Evolutionary conservation across 2,888 invertebrate species (phyloP), one percentile per base, ranked within the genome.

Genomic region (Mimachlamys varia): DNA sequence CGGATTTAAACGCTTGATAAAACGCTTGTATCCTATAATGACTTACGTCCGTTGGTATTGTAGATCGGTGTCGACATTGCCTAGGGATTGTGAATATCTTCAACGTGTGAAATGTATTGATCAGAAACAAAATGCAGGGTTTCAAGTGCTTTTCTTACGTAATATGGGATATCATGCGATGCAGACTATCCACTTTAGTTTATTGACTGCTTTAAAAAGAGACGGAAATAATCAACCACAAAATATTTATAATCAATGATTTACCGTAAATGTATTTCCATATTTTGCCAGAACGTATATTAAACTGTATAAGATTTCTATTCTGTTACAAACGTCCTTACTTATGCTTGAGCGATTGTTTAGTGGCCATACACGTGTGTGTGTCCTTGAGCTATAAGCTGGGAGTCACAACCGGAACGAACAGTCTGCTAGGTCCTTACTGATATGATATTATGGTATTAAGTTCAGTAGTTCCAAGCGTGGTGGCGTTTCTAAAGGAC

Each of bases 91-190:
- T 7, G 22, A 62, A 17, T 22, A 5, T 62, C 62, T 22, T 22
- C 22, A 62, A 7, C 2, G 62, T 76, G 76, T 27, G 76, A 22
- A 2, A 22, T 15, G 12, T 76, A 76, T 76, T 76, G 76, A 76
- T 76, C 76, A 33, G 10, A 33, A 13, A 76, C 33, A 33, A 7
- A 33, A 76, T 76, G 13, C 27, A 76, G 76, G 33, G 13, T 33
- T 76, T 76, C 76, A 76, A 76, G 76, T 76, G 76, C 76, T 33
- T 76, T 76, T 15, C 76, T 76, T 76, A 76, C 76, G 76, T 76
- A 76, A 76, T 76, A 76, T 33, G 10, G 2, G 33, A 76, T n/a
- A n/a, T 22, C 27, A 7, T 76, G 12, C 12, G 13, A 33, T 76
- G 19, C 76, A 76, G 27, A 33, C 2, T 76, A 76, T 62, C 76